phyloP scores from a whole-genome alignment of 2,888 invertebrate genomes.

The Conistra vaccinii region DNA sequence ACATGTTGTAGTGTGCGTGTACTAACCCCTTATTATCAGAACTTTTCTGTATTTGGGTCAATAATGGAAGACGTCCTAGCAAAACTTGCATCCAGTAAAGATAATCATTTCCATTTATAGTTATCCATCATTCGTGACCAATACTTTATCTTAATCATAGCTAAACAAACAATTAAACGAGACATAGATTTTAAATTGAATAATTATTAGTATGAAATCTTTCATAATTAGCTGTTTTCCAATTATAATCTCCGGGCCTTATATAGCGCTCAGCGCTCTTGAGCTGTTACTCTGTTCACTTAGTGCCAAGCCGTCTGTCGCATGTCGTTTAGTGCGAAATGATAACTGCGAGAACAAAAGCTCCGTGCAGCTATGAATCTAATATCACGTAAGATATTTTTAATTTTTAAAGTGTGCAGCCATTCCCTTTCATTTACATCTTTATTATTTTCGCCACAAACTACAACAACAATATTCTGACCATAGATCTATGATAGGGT shows the following conservation, averaged over 20 bases:
- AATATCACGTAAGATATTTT: slow-evolving; percentile 10
- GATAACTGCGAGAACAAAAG: neutral
- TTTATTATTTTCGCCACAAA: too few relatives aligned
- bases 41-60: too few relatives aligned
- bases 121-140: neutral
- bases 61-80: too few relatives aligned
- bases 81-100: too few relatives aligned
- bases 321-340: neutral
- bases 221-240: neutral
- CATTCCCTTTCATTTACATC: too few relatives aligned
- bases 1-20: too few relatives aligned
- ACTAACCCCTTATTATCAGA: too few relatives aligned
- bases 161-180: neutral
- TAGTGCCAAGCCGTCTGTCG: neutral
- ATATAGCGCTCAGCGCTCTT: neutral
- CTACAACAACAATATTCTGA: too few relatives aligned
- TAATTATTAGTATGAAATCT: neutral
- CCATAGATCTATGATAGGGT: too few relatives aligned
- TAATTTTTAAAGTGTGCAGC: too few relatives aligned
- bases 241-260: neutral
- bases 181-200: slow-evolving; percentile 21
- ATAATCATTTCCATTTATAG: neutral
- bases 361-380: neutral
- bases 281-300: neutral
- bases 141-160: slow-evolving; percentile 5